phyloP scores from a whole-genome alignment of 2,888 invertebrate genomes.

The Papilio elwesi region DNA sequence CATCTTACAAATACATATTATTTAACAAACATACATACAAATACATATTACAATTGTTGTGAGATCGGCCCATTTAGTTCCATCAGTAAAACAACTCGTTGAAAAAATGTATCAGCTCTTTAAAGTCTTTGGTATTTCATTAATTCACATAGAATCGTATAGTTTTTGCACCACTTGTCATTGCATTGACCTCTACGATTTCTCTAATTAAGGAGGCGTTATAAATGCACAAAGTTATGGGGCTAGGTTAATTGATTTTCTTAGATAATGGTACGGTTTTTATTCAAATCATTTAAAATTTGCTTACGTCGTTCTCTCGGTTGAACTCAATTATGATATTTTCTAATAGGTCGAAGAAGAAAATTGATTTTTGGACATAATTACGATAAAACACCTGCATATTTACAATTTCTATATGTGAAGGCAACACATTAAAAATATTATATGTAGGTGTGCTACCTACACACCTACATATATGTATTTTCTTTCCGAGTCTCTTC shows the following conservation, averaged over 20 bases:
- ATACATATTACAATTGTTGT: too few species aligned
- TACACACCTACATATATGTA: too few species aligned
- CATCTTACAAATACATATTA: not conserved
- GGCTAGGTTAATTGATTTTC: not conserved
- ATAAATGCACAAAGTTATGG: constrained; percentile 39
- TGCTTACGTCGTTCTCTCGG: not conserved
- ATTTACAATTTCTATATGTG: too few species aligned
- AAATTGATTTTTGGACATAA: too few species aligned
- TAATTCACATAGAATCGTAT: constrained; percentile 56
- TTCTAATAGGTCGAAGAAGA: not conserved
- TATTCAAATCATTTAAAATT: constrained; percentile 7
- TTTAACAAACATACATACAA: not conserved
- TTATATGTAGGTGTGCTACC: constrained; percentile 24
- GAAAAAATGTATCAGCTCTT: not conserved
- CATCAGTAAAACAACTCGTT: too few species aligned
- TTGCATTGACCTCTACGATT: constrained; percentile 66
- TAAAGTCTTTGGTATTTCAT: constrained; percentile 50
- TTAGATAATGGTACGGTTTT: not conserved
- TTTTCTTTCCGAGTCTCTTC: constrained; percentile 20
- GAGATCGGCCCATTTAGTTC: too few species aligned
- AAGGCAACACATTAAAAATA: not conserved
- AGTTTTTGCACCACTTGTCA: constrained; percentile 62
- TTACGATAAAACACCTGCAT: too few species aligned
- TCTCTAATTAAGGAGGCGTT: constrained; percentile 65
- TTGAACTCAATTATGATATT: not conserved